Evolutionary conservation across 2,888 invertebrate species (phyloP).

Genomic region (Diachrysia chrysitis): DNA sequence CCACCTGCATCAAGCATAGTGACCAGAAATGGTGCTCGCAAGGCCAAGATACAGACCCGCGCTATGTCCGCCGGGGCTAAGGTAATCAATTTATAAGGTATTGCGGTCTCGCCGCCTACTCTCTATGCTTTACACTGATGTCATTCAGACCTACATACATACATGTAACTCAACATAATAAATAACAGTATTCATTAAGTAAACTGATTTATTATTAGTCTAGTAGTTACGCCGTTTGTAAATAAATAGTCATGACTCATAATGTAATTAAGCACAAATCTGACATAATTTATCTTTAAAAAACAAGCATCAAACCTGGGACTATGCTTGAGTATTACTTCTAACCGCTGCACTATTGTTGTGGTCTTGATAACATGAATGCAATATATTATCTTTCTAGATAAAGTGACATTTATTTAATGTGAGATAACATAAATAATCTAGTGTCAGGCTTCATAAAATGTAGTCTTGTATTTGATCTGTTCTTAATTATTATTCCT

Average conservation of each 20-base stretch:
- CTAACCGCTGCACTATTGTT: constrained; percentile 13
- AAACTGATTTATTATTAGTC: background rate
- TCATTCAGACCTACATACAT: constrained; percentile 12
- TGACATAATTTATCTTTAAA: background rate
- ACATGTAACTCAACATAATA: background rate
- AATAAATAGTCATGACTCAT: background rate
- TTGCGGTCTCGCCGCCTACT: constrained; percentile 44
- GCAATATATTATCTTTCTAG: background rate
- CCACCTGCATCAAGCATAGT: constrained; percentile 85
- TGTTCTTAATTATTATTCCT: background rate
- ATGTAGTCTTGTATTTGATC: background rate
- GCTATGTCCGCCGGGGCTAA: constrained; percentile 88
- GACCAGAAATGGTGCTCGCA: constrained; percentile 90
- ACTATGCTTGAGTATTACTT: background rate
- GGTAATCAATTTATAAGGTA: constrained; percentile 64
- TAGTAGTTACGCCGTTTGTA: background rate
- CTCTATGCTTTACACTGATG: constrained; percentile 24
- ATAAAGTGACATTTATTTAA: background rate
- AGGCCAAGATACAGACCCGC: constrained; percentile 91
- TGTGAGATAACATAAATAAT: background rate
- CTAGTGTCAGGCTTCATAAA: background rate
- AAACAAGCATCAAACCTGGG: constrained; percentile 13
- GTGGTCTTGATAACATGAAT: background rate
- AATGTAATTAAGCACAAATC: background rate
- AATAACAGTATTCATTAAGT: constrained; percentile 19